These are phyloP conservation scores for Eupithecia centaureata DNA, from an alignment of 2,888 invertebrate genomes.

Conservation along the genomic window DNA sequence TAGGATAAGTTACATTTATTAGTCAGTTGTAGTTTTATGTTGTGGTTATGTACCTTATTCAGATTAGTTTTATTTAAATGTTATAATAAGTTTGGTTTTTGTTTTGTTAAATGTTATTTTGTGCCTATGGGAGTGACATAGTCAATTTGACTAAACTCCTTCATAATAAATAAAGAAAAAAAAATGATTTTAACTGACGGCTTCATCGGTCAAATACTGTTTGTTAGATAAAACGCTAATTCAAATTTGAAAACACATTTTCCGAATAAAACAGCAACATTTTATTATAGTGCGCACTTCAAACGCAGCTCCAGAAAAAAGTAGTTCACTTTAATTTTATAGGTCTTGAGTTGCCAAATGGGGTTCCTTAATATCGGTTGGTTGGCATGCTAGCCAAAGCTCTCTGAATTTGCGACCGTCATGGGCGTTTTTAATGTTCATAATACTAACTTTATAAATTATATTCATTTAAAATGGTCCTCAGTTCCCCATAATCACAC, in stretches of 20 bases:
- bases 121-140: too few species aligned
- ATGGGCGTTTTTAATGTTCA: constrained; percentile 11
- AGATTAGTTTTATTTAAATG: too few species aligned
- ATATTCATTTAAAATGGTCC: neutral
- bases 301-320: constrained; percentile 27
- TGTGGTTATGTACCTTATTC: too few species aligned
- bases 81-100: too few species aligned
- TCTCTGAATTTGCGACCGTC: constrained; percentile 8
- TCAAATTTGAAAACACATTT: constrained; percentile 16
- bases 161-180: too few species aligned
- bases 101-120: too few species aligned
- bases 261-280: constrained; percentile 22
- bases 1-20: too few species aligned
- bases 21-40: too few species aligned
- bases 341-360: constrained; percentile 72
- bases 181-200: too few species aligned
- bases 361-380: constrained; percentile 71
- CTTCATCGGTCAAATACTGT: too few species aligned
- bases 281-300: constrained; percentile 23
- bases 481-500: neutral
- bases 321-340: constrained; percentile 50
- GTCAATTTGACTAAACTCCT: too few species aligned
- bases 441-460: neutral
- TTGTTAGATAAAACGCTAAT: too few species aligned
- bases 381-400: constrained; percentile 51